These are phyloP conservation scores for Drosophila sordidula DNA, from an alignment of 2,888 invertebrate species.

Conservation along the genomic window DNA sequence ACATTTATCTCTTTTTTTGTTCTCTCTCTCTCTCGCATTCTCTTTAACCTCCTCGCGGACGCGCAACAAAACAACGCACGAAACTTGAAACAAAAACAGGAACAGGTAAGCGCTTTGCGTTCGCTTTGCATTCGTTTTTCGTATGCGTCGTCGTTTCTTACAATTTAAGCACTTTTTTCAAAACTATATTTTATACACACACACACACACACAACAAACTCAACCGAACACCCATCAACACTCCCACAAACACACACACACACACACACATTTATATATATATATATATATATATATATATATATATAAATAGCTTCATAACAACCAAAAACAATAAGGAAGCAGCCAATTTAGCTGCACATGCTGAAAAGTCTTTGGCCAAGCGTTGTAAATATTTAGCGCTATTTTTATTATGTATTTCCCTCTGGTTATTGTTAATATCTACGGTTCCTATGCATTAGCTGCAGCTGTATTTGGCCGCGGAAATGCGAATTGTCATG, in stretches of 20 bases:
- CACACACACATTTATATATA: slow-evolving; percentile 27
- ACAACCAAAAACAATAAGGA: slow-evolving; percentile 65
- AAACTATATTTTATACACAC: slow-evolving; percentile 70
- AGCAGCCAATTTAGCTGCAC: slow-evolving; percentile 57
- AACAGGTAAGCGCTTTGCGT: slow-evolving; percentile 74
- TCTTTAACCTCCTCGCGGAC: slow-evolving; percentile 34
- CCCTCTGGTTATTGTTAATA: slow-evolving; percentile 39
- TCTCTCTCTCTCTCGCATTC: slow-evolving; percentile 11
- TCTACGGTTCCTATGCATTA: slow-evolving; percentile 32
- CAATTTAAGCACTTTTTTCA: slow-evolving; percentile 76
- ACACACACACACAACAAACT: slow-evolving; percentile 29
- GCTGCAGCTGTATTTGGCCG: slow-evolving; percentile 27
- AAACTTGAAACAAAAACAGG: slow-evolving; percentile 52
- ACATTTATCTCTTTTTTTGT: slow-evolving; percentile 1
- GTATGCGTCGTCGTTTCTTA: slow-evolving; percentile 67
- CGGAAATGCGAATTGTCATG: slow-evolving; percentile 39
- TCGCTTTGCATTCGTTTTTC: slow-evolving; percentile 64
- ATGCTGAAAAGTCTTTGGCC: slow-evolving; percentile 53
- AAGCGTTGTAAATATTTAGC: slow-evolving; percentile 72
- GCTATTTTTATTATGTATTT: slow-evolving; percentile 50
- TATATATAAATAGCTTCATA: slow-evolving; percentile 49
- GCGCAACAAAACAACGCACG: slow-evolving; percentile 30
- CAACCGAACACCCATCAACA: slow-evolving; percentile 17
- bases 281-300: slow-evolving; percentile 26
- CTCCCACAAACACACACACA: slow-evolving; percentile 31